Evolutionary conservation across 2,888 invertebrate genomes (phyloP), one percentile per base, ranked within the genome.

Genomic region (Chrysotoxum bicinctum): DNA sequence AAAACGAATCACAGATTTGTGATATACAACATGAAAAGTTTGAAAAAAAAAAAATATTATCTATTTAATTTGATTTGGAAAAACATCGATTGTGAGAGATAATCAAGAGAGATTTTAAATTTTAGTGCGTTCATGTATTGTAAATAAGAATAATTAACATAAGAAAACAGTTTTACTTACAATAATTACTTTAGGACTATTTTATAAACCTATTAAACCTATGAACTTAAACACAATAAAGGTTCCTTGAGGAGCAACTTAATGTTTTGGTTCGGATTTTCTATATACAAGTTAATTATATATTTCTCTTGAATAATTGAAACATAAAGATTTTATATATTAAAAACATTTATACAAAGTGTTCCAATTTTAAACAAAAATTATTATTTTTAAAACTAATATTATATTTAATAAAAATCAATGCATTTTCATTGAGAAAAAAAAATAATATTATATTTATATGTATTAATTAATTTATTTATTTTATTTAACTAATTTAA

Each of bases 1-100:
- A 54, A 74, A 66, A 64, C 72, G 54, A 72, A 48, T 73, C 64
- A 74, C 74, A 69, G 56, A 14, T 56, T 35, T 69, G 78, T 74
- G 72, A 66, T 43, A 26, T 12, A 70, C 79, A 60, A 79, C 75
- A 75, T 52, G 21, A 10, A 62, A n/a, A 40, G 56, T 21, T 35
- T n/a, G 10, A 10, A 16, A 26, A 40, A 19, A 40, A 45, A 12
- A 30, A 30, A 14, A 23, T 7, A 23, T 26, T 2, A 10, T 14
- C n/a, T n/a, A n/a, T 54, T 16, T 14, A 45, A 62, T 7, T 62
- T 43, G 12, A 5, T 43, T 30, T 62, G 19, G 14, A 45, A 64
- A 64, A 64, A 45, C 64, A 64, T 45, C 64, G 30, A 64, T 64
- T 45, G 16, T 64, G 45, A 30, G 62, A 45, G 16, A 9, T 12